Evolutionary conservation across 2,797 vertebrate genomes (phyloP).

Genomic region (Apogon talboti): DNA sequence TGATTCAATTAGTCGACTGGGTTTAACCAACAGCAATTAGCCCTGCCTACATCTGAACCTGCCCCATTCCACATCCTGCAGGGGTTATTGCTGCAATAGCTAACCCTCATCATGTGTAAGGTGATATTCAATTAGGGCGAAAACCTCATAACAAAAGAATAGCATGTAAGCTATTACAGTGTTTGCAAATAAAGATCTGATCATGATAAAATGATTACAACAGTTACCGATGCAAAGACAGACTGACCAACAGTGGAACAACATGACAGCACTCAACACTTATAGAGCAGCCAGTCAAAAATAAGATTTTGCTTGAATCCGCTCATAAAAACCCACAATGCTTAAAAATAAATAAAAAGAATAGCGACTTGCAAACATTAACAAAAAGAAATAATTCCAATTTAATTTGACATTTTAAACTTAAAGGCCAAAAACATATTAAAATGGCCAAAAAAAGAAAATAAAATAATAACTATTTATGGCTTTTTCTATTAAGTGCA

Average conservation of each 20-base stretch:
- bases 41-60: too few relatives aligned
- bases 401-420: conserved; percentile 1
- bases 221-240: conserved; percentile 24
- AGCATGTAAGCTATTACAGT: conserved; percentile 21
- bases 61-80: too few relatives aligned
- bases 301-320: conserved; percentile 7
- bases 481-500: conserved; percentile 7
- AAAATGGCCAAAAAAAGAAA: not conserved
- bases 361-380: too few relatives aligned
- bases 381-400: not conserved
- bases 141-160: conserved; percentile 19
- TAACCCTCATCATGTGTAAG: conserved; percentile 1
- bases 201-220: conserved; percentile 7
- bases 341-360: not conserved
- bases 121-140: conserved; percentile 9
- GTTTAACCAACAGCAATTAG: too few relatives aligned
- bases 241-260: conserved; percentile 29
- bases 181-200: conserved; percentile 22
- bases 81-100: not conserved
- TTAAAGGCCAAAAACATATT: not conserved
- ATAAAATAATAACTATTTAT: not conserved
- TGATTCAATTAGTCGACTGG: too few relatives aligned
- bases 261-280: conserved; percentile 11
- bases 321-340: not conserved
- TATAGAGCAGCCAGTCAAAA: conserved; percentile 19